Percentiles rank a stretch among this genome's conserved stretches.
Conservation (phyloP, 1,140 invertebrate species). For the Pomacea maculata region DNA sequence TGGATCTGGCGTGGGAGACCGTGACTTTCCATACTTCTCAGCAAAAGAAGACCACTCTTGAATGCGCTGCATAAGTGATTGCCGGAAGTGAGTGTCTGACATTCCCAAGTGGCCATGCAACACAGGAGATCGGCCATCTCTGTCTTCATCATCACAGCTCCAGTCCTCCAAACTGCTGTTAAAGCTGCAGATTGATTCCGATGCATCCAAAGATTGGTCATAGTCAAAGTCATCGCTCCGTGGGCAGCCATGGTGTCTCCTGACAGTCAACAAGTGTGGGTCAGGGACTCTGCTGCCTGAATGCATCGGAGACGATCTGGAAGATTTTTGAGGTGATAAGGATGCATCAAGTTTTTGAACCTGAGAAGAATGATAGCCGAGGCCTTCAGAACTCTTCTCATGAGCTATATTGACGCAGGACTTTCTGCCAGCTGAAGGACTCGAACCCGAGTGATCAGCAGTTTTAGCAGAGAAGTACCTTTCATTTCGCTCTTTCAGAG, state of each 20-base stretch:
- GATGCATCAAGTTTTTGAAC: slow-evolving; percentile 7
- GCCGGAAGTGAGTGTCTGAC: slow-evolving; percentile 42
- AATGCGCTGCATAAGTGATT: slow-evolving; percentile 46
- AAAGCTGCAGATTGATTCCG: slow-evolving; percentile 36
- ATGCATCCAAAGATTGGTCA: slow-evolving; percentile 28
- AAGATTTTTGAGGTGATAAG: slow-evolving; percentile 2
- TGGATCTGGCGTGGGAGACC: slow-evolving; percentile 39
- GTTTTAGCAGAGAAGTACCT: slow-evolving; percentile 7
- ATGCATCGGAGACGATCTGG: slow-evolving; percentile 16
- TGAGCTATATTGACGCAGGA: too few relatives aligned
- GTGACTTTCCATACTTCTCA: slow-evolving; percentile 43
- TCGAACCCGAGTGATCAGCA: background rate
- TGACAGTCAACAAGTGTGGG: slow-evolving; percentile 3
- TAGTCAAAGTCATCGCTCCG: slow-evolving; percentile 25
- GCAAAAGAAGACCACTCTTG: slow-evolving; percentile 46
- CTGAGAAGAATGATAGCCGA: background rate
- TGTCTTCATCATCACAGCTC: slow-evolving; percentile 35
- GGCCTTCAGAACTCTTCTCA: background rate
- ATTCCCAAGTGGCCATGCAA: slow-evolving; percentile 8
- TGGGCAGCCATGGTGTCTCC: background rate
- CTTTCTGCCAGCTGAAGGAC: background rate
- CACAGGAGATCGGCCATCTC: slow-evolving; percentile 18
- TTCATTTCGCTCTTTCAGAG: slow-evolving; percentile 38
- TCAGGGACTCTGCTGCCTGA: slow-evolving; percentile 1
- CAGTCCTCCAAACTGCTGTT: slow-evolving; percentile 36